Base-by-base conservation (phyloP, 2,888 invertebrate species). In the Gonocerus acuteangulatus region DNA sequence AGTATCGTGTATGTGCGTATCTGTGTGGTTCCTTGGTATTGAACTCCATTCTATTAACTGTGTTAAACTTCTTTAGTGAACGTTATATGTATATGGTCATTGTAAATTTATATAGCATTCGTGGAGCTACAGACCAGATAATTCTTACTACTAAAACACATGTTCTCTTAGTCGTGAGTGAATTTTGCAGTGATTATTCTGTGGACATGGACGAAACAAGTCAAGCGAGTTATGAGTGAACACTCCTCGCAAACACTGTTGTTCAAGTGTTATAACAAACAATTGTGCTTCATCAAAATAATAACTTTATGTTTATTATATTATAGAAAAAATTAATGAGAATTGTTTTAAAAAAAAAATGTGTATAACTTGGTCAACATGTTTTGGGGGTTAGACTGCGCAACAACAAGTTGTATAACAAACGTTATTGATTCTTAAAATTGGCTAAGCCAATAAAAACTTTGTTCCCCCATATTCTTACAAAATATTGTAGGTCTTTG, bases 11-110 rank as follows among this genome's bases (percentile, higher is more conserved):
- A 42, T 42, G 54, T 54, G 54, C 54, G 39, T 54, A 54, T 42
- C 36, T n/a, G 54, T 54, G 54, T 54, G 54, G 39, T 54, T 54
- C 54, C 54, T 54, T 39, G 54, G 54, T 54, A 42, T 22, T 54
- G 54, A 54, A 54, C 54, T 54, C 54, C 42, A 42, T 42, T 54
- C 36, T 54, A 19, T 47, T 54, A 15, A 54, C 19, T 54, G 42
- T 54, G 54, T 54, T 54, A 54, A 42, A 39, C 39, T 39, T 42
- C 39, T 36, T 54, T 54, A 54, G 54, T 54, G 54, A 54, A 54
- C 54, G 22, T 16, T 42, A 39, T 42, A 42, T 39, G 21, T 42
- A n/a, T 39, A 39, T 39, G 39, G 54, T 42, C 39, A 54, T 42
- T 54, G 39, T 54, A 54, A 54, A 47, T 47, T 21, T 19, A 7